Conservation (phyloP, 2,797 vertebrate genomes). For the Ataeniobius toweri region DNA sequence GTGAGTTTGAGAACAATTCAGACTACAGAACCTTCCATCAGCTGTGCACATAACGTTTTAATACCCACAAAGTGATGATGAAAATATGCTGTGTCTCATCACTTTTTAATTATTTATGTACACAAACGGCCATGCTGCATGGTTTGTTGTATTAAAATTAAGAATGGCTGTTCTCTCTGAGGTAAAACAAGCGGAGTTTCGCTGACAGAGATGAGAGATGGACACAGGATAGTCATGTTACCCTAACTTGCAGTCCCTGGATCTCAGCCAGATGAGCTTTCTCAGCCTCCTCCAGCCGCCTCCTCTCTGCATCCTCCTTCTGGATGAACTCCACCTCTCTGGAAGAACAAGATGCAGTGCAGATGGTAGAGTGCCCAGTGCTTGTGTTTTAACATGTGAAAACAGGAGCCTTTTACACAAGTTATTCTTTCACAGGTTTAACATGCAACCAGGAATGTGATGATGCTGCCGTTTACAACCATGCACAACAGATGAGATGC, state of each 20-base stretch:
- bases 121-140: background rate
- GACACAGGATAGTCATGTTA: constrained; percentile 68
- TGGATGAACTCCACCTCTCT: constrained; percentile 98
- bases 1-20: background rate
- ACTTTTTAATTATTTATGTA: background rate
- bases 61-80: background rate
- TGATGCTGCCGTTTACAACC: background rate
- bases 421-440: background rate
- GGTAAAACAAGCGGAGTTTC: constrained; percentile 5
- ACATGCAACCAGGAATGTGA: background rate
- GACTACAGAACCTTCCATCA: background rate
- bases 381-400: constrained; percentile 22
- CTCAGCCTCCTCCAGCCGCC: constrained; percentile 94
- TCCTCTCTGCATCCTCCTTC: constrained; percentile 92
- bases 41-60: background rate
- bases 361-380: constrained; percentile 21
- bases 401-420: constrained; percentile 14
- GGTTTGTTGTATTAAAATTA: background rate
- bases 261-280: constrained; percentile 93
- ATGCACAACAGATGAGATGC: constrained; percentile 24
- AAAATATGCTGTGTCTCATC: background rate
- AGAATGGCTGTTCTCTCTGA: background rate
- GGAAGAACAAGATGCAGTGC: constrained; percentile 44
- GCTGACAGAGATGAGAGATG: constrained; percentile 11
- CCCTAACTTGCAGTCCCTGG: constrained; percentile 92